Evolutionary conservation across 2,113 vertebrate species (phyloP), one percentile per base, ranked within the genome.

Genomic region (Naja naja): DNA sequence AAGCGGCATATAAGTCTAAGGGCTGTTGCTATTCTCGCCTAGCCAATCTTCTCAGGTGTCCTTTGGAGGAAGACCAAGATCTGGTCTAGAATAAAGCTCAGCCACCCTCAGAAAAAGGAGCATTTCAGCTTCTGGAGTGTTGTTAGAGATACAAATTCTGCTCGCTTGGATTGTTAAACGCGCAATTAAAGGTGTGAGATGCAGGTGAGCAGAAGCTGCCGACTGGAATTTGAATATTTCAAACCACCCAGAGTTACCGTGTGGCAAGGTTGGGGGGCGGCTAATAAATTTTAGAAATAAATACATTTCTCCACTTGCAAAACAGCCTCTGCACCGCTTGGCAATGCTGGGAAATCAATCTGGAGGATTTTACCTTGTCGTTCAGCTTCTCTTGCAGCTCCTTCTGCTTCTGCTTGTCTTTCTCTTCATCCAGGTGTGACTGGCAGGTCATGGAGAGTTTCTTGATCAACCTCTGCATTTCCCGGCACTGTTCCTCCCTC

Each of bases 401-500:
- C 3, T 98, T 98, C 97, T 99, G 97, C 90, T 98, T 99, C 94
- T 97, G 97, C 88, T 98, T 97, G 0, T 99, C 98, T 23, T 98
- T 96, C 94, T 99, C 98, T 3, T 98, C 98, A 14, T 99, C 99
- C n/a, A 99, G 92, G 91, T 99, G 98, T 1, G 99, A 99, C 92
- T 98, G 98, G 95, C 99, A 99, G 0, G 98, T 99, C 98, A 99
- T 97, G 0, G 99, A 99, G 12, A 99, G 97, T 95, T 98, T 99
- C 96, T 99, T 98, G 34, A 99, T 98, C 87, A 99, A 98, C 45
- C 98, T 94, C 55, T 99, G 99, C 99, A 99, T 99, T 96, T 99
- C 99, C 49, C 97, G 97, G 94, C 98, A 98, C 96, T 99, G 99
- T 95, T 99, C 99, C 92, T 98, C 98, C 91, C 98, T 97, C 94